Conservation (phyloP, 2,113 vertebrate species). For the Octodon degus region DNA sequence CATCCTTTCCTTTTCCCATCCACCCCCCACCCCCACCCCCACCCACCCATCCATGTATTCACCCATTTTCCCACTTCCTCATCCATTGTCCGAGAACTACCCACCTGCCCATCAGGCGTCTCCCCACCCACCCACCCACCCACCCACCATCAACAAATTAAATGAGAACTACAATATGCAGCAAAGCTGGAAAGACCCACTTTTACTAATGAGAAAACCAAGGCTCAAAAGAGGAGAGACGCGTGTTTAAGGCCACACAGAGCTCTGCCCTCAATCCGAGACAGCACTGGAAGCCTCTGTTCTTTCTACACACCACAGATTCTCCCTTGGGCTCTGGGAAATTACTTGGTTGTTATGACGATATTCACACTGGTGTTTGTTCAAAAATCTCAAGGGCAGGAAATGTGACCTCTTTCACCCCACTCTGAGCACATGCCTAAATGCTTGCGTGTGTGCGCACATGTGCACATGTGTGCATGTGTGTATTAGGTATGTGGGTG, state of each 20-base stretch:
- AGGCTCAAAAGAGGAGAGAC: slow-evolving; percentile 32
- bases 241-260: not conserved
- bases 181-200: not conserved
- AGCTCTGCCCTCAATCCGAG: not conserved
- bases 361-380: slow-evolving; percentile 54
- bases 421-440: not conserved
- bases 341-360: slow-evolving; percentile 46
- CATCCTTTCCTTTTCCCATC: not conserved
- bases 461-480: not conserved
- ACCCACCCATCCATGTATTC: not conserved
- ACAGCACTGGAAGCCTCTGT: slow-evolving; percentile 18
- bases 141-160: not conserved
- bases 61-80: not conserved
- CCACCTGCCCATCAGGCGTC: not conserved
- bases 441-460: too few relatives aligned
- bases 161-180: slow-evolving; percentile 3
- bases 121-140: not conserved
- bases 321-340: slow-evolving; percentile 61
- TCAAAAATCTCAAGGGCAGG: slow-evolving; percentile 53
- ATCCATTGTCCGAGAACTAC: not conserved
- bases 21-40: not conserved
- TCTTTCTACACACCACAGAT: not conserved
- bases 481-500: too few relatives aligned
- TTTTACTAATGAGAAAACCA: slow-evolving; percentile 40
- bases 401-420: slow-evolving; percentile 52